Evolutionary conservation across 2,797 vertebrate genomes (phyloP).

Genomic region (Tapirus indicus): DNA sequence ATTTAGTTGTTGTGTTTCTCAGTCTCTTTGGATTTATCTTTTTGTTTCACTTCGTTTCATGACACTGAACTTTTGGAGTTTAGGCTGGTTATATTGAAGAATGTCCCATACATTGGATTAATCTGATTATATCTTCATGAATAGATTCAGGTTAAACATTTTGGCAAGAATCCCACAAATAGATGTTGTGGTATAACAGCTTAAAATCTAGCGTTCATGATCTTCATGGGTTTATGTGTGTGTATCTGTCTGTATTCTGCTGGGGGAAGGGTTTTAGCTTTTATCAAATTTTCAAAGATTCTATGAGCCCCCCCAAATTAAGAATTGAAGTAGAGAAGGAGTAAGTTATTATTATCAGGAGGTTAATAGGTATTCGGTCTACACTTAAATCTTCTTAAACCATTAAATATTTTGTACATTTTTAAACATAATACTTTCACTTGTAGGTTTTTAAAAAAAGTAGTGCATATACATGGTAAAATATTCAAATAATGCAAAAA

Average conservation of each 20-base stretch:
- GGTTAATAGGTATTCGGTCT: neutral
- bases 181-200: neutral
- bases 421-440: conserved; percentile 13
- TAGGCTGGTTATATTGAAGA: neutral
- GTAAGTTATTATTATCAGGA: neutral
- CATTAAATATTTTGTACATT: neutral
- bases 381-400: conserved; percentile 12
- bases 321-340: neutral
- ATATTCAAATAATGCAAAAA: neutral
- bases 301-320: neutral
- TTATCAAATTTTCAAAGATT: neutral
- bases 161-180: neutral
- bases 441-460: neutral
- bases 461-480: neutral
- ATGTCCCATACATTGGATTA: neutral
- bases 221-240: neutral
- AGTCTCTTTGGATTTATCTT: conserved; percentile 16
- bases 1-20: neutral
- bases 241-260: neutral
- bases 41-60: conserved; percentile 40
- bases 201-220: neutral
- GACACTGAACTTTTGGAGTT: neutral
- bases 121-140: neutral
- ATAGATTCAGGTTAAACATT: conserved; percentile 8
- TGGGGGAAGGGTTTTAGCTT: neutral